These are phyloP conservation scores for Stenichneumon culpator DNA, from an alignment of 2,888 invertebrate genomes.

Conservation along the genomic window DNA sequence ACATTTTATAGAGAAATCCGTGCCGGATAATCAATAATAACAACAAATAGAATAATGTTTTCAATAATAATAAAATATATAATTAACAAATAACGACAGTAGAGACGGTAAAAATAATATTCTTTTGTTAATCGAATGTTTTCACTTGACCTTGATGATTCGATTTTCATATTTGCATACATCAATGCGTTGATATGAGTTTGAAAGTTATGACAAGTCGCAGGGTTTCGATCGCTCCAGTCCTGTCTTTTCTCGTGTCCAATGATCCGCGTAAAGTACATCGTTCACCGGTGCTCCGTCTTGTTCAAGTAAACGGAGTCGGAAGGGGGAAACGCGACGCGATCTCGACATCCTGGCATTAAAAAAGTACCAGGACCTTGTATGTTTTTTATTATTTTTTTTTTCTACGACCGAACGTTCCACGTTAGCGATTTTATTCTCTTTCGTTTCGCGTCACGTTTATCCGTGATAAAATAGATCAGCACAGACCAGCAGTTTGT, in stretches of 20 bases:
- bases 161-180: background rate
- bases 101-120: too few species aligned
- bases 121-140: too few species aligned
- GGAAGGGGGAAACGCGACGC: background rate
- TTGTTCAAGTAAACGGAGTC: constrained; percentile 31
- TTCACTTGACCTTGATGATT: background rate
- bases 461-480: background rate
- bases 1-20: too few species aligned
- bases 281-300: constrained; percentile 21
- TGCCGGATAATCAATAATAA: too few species aligned
- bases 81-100: too few species aligned
- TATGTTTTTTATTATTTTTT: background rate
- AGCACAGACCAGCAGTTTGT: constrained; percentile 18
- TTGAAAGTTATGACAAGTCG: constrained; percentile 34
- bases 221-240: constrained; percentile 22
- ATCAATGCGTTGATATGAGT: background rate
- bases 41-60: too few species aligned
- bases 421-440: background rate
- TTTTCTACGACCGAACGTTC: background rate
- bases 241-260: constrained; percentile 19
- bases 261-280: constrained; percentile 13
- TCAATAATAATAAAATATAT: too few species aligned
- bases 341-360: constrained; percentile 18
- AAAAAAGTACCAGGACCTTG: background rate
- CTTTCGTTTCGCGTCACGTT: constrained; percentile 11